These are phyloP conservation scores for Spheniscus humboldti DNA, from an alignment of 2,797 vertebrate species.

Conservation along the genomic window DNA sequence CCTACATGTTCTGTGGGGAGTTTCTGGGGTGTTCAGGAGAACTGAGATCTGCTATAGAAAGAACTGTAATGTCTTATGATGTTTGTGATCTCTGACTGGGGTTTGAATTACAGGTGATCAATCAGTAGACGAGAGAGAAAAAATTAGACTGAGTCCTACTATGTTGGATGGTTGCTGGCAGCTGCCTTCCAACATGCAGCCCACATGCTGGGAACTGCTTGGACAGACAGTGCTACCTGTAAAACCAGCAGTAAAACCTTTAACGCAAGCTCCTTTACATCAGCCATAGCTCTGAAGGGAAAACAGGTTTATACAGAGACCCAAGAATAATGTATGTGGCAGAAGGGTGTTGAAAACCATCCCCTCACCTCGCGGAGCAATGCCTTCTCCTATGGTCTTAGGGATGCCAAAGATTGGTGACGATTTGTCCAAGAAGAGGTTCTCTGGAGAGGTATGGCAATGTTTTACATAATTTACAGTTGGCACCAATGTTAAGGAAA, in stretches of 20 bases:
- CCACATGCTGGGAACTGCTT: background rate
- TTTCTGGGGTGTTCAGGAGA: background rate
- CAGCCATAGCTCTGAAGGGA: background rate
- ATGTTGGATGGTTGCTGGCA: background rate
- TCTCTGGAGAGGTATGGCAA: background rate
- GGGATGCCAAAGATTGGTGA: background rate
- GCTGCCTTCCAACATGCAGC: background rate
- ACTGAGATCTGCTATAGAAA: background rate
- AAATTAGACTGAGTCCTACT: background rate
- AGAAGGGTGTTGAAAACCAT: background rate
- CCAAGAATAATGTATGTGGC: background rate
- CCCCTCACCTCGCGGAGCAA: background rate
- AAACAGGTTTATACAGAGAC: background rate
- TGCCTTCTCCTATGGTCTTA: background rate
- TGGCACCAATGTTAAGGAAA: background rate
- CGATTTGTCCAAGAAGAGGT: background rate
- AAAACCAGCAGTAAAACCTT: background rate
- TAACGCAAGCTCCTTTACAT: background rate
- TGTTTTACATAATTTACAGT: background rate
- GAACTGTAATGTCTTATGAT: background rate
- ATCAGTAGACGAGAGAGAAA: background rate
- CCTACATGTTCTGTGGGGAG: fast-evolving
- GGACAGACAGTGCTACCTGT: background rate
- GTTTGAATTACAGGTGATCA: background rate
- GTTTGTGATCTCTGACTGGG: background rate